Evolutionary conservation across 1,140 invertebrate species (phyloP).

Genomic region (Dinothrombium tinctorium): DNA sequence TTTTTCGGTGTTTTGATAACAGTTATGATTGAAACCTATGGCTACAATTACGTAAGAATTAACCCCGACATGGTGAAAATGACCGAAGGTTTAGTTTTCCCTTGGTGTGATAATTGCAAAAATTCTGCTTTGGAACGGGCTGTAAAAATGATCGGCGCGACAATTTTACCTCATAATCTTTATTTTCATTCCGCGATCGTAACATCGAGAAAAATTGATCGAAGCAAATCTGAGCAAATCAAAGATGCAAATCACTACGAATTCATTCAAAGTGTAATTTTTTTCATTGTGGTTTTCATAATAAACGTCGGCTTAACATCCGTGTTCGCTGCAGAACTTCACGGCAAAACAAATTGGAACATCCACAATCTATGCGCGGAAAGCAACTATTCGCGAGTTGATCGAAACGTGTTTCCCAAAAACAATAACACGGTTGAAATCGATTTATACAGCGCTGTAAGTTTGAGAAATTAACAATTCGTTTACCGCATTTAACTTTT

Average conservation of each 20-base stretch:
- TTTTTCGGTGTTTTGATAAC: slow-evolving; percentile 63
- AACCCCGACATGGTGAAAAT: slow-evolving; percentile 43
- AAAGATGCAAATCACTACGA: slow-evolving; percentile 69
- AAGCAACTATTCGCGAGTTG: background rate
- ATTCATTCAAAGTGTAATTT: slow-evolving; percentile 57
- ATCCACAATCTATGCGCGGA: slow-evolving; percentile 43
- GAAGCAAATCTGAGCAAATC: slow-evolving; percentile 40
- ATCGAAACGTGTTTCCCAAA: slow-evolving; percentile 15
- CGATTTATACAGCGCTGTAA: slow-evolving; percentile 48
- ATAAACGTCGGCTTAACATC: slow-evolving; percentile 75
- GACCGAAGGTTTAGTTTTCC: slow-evolving; percentile 52
- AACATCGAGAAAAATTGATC: slow-evolving; percentile 61
- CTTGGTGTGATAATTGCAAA: slow-evolving; percentile 49
- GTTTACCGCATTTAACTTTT: background rate
- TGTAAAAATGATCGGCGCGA: slow-evolving; percentile 73
- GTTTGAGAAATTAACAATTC: background rate
- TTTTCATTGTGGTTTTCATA: slow-evolving; percentile 56
- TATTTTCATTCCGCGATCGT: slow-evolving; percentile 77
- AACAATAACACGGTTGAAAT: slow-evolving; percentile 36
- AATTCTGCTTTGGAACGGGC: slow-evolving; percentile 44
- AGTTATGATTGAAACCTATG: slow-evolving; percentile 67
- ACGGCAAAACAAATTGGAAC: slow-evolving; percentile 37
- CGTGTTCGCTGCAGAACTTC: slow-evolving; percentile 64
- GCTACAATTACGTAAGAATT: slow-evolving; percentile 61
- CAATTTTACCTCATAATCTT: slow-evolving; percentile 90